Evolutionary conservation across 1,140 invertebrate genomes (phyloP), one percentile per base, ranked within the genome.

Genomic region (Sarcophaga peregrina): DNA sequence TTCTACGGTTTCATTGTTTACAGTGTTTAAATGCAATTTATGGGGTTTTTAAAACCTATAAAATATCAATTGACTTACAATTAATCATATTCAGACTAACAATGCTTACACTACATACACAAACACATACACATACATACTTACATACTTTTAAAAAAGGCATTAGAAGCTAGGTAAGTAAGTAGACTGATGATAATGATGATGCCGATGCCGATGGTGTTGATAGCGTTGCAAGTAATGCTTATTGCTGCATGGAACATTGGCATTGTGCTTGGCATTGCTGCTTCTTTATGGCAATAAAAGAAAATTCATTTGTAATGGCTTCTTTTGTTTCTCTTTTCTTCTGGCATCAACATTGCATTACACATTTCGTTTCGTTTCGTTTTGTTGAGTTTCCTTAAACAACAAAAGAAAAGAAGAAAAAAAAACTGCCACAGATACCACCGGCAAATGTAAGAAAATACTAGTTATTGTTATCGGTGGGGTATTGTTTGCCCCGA

Each of bases 31-130:
- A 20, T 78, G 75, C 75, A 78, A 78, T 78, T 78, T 78, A 78
- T 78, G 75, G 75, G n/a, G n/a, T 20, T 76, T 78, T 78, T 84
- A 58, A 80, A 82, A 80, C 82, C 87, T 88, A 88, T 88, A 88
- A 88, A 88, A 88, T 88, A 88, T 88, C 87, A 88, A 87, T 88
- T 89, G 87, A 88, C 87, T 87, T 81, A 87, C 87, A 88, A 88
- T 88, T 88, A 88, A 88, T 88, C 87, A 88, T 88, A 78, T 88
- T 88, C 86, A 86, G 62, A 72, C 80, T 52, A 17, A 37, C 25
- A 20, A 45, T 45, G 37, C 75, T 45, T 37, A 37, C 1, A 37
- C 25, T 37, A 37, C 25, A 37, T 4, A 37, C 25, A 37, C 25
- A 37, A 1, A 37, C 25, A 37, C 25, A 37, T 4, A 37, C 25